phyloP scores from a whole-genome alignment of 2,113 vertebrate genomes.

The Gavia stellata region DNA sequence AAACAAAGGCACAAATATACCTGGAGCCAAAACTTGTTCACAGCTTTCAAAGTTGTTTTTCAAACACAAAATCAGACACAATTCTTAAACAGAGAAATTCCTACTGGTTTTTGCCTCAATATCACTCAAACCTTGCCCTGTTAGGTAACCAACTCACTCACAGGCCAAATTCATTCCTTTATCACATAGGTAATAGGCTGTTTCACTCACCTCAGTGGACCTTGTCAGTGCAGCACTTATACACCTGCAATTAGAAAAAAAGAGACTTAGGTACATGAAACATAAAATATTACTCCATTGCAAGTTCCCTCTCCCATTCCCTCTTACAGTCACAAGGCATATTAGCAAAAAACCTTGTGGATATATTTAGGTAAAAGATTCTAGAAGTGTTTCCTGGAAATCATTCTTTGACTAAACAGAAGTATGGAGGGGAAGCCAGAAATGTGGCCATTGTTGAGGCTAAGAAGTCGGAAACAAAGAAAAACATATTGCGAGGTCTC shows the following conservation, averaged over 20 bases:
- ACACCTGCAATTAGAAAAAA: background rate
- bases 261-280: background rate
- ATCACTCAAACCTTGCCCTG: background rate
- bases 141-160: background rate
- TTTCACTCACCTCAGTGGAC: background rate
- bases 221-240: background rate
- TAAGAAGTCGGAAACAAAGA: background rate
- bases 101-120: background rate
- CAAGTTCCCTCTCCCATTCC: background rate
- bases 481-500: background rate
- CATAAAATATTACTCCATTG: background rate
- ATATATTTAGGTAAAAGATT: background rate
- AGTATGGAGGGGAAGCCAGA: background rate
- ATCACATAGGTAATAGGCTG: background rate
- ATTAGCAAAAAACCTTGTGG: background rate
- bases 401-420: background rate
- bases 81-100: background rate
- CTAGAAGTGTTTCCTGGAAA: background rate
- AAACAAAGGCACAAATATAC: conserved; percentile 2
- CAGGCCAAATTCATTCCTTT: background rate
- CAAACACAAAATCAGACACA: background rate
- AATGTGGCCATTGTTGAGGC: background rate
- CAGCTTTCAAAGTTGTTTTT: conserved; percentile 4
- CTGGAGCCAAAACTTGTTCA: background rate
- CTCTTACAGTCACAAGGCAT: background rate